These are phyloP conservation scores for Sciurus vulgaris DNA, from an alignment of 2,797 vertebrate species.

Conservation along the genomic window DNA sequence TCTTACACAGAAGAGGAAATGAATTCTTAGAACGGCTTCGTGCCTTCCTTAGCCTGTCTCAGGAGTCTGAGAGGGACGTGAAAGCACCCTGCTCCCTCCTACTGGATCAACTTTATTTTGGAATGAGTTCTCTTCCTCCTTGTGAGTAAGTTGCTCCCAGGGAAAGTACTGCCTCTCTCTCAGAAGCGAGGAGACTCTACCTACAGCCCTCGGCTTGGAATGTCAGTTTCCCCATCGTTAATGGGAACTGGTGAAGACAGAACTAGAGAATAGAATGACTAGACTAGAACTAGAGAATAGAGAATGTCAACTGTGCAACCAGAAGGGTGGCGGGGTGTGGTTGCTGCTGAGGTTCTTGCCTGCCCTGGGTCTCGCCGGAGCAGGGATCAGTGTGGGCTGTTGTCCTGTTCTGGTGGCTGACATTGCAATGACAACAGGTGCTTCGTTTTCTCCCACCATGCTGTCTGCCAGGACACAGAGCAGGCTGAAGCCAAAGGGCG, in stretches of 20 bases:
- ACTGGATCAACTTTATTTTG: too few relatives aligned
- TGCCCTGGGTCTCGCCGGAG: too few relatives aligned
- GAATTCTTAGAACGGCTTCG: neutral
- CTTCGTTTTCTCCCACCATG: neutral
- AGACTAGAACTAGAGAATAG: neutral
- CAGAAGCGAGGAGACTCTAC: neutral
- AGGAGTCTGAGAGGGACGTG: neutral
- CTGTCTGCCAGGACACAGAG: neutral
- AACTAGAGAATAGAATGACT: neutral
- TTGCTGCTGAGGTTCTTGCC: accelerated
- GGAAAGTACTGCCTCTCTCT: neutral
- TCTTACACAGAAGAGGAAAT: neutral
- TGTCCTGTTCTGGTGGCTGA: neutral
- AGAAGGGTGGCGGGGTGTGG: accelerated
- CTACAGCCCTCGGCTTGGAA: accelerated
- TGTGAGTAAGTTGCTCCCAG: neutral
- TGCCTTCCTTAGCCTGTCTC: neutral
- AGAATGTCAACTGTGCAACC: neutral
- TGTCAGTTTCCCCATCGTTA: accelerated
- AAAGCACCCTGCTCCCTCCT: too few relatives aligned
- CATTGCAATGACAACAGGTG: accelerated
- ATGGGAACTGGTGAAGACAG: neutral
- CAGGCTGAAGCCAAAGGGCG: neutral
- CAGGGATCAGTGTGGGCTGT: accelerated
- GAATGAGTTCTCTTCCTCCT: neutral